Conservation (phyloP, 1,140 invertebrate genomes). For the Meloidogyne chitwoodi region DNA sequence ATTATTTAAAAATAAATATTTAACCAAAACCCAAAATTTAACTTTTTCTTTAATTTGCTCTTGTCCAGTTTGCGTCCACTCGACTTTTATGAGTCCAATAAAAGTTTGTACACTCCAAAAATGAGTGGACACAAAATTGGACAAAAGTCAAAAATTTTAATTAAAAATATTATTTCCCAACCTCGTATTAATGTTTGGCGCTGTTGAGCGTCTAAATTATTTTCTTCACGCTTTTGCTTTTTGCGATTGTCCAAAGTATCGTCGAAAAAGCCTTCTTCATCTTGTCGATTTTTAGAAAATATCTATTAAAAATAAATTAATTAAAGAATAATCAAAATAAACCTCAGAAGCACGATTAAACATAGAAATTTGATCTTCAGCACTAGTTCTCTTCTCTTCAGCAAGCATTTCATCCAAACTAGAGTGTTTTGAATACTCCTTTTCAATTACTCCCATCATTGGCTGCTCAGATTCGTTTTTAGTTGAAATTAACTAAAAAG, state of each 20-base stretch:
- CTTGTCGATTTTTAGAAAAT: slow-evolving; percentile 32
- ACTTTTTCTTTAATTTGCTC: too few relatives aligned
- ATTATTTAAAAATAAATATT: too few relatives aligned
- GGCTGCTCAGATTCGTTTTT: neutral
- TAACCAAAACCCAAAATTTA: too few relatives aligned
- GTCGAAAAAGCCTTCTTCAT: slow-evolving; percentile 76
- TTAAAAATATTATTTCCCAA: slow-evolving; percentile 54
- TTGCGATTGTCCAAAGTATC: slow-evolving; percentile 66
- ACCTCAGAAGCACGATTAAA: slow-evolving; percentile 73
- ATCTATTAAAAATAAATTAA: slow-evolving; percentile 42
- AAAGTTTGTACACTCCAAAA: too few relatives aligned
- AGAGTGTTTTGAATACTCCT: slow-evolving; percentile 35
- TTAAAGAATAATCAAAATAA: slow-evolving; percentile 14
- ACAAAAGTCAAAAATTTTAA: too few relatives aligned
- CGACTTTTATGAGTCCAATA: too few relatives aligned
- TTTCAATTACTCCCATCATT: slow-evolving; percentile 30
- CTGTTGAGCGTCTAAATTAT: slow-evolving; percentile 66
- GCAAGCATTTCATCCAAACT: slow-evolving; percentile 65
- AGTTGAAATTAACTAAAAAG: neutral
- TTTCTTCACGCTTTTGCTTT: slow-evolving; percentile 67
- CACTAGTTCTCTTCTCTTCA: slow-evolving; percentile 77
- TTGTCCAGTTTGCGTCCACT: too few relatives aligned
- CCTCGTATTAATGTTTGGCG: slow-evolving; percentile 68
- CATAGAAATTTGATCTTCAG: slow-evolving; percentile 75
- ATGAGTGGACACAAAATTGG: too few relatives aligned